phyloP scores from a whole-genome alignment of 2,888 invertebrate genomes.

The Mactromeris polynyma region DNA sequence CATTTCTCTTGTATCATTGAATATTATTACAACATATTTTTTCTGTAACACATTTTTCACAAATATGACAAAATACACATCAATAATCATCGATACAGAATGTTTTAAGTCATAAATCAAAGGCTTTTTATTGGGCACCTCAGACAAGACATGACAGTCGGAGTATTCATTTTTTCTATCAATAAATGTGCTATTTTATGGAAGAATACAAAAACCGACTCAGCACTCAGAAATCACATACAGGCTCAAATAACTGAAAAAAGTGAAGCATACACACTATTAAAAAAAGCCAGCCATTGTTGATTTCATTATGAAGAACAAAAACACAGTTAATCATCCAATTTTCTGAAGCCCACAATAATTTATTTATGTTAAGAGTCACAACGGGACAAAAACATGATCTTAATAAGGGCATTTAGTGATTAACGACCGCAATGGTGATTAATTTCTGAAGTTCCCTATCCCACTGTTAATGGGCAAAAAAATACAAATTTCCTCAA shows the following conservation, averaged over 20 bases:
- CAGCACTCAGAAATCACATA: neutral
- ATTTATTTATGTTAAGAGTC: slow-evolving; percentile 19
- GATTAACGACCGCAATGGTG: slow-evolving; percentile 3
- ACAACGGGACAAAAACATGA: neutral
- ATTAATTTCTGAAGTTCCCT: neutral
- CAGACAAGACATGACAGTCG: neutral
- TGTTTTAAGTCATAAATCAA: neutral
- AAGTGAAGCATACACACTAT: neutral
- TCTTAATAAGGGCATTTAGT: neutral
- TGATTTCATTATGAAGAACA: neutral
- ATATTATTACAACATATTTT: too few species aligned
- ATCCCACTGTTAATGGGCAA: slow-evolving; percentile 15
- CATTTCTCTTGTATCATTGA: too few species aligned
- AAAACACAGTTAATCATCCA: slow-evolving; percentile 9
- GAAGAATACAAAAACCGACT: neutral
- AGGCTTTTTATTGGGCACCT: neutral
- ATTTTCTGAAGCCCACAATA: neutral
- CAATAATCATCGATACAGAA: neutral
- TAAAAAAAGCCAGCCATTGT: slow-evolving; percentile 1
- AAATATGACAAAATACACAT: too few species aligned
- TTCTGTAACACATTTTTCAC: too few species aligned
- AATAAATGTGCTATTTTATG: neutral
- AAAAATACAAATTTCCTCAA: neutral
- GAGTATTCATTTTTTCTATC: neutral
- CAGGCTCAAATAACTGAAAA: neutral